A percentile compares a stretch with the other conserved stretches of the same genome.
Evolutionary conservation across 2,888 invertebrate genomes (phyloP).

Genomic region (Lasioglossum lativentre): DNA sequence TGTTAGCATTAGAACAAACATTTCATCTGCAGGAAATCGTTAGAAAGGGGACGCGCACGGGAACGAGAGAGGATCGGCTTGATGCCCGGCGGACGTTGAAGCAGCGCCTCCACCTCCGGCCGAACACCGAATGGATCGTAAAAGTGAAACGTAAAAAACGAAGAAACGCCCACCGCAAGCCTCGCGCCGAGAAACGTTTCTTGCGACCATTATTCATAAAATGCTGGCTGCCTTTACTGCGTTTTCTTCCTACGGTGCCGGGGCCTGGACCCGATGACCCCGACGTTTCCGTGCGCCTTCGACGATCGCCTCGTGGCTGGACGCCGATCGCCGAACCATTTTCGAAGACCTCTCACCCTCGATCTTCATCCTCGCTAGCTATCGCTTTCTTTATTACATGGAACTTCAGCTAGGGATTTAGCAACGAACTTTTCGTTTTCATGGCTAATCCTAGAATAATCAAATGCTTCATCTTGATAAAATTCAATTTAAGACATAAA

Average conservation of each 20-base stretch:
- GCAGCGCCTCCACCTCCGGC: conserved; percentile 61
- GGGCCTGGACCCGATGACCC: conserved; percentile 18
- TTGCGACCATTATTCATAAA: conserved; percentile 76
- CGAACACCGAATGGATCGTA: conserved; percentile 68
- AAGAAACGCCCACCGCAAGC: conserved; percentile 73
- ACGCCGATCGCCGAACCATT: background rate
- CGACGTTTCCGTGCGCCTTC: conserved; percentile 6
- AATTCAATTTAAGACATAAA: too few species aligned
- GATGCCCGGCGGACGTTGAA: conserved; percentile 71
- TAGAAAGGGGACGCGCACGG: conserved; percentile 64
- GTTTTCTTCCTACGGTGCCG: conserved; percentile 50
- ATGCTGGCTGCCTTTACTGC: conserved; percentile 62
- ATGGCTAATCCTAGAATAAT: too few species aligned
- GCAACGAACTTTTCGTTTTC: too few species aligned
- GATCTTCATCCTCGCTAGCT: background rate
- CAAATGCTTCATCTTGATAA: too few species aligned
- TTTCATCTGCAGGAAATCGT: conserved; percentile 73
- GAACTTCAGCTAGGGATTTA: too few species aligned
- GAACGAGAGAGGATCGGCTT: conserved; percentile 65
- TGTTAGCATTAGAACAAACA: conserved; percentile 48
- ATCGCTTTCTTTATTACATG: background rate
- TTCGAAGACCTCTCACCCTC: background rate
- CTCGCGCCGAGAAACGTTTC: conserved; percentile 63
- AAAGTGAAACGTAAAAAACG: conserved; percentile 70
- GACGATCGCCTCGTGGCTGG: background rate